Percentiles rank a stretch among this genome's conserved stretches.
Conservation (phyloP, 2,113 vertebrate species). For the Nerophis ophidion region DNA sequence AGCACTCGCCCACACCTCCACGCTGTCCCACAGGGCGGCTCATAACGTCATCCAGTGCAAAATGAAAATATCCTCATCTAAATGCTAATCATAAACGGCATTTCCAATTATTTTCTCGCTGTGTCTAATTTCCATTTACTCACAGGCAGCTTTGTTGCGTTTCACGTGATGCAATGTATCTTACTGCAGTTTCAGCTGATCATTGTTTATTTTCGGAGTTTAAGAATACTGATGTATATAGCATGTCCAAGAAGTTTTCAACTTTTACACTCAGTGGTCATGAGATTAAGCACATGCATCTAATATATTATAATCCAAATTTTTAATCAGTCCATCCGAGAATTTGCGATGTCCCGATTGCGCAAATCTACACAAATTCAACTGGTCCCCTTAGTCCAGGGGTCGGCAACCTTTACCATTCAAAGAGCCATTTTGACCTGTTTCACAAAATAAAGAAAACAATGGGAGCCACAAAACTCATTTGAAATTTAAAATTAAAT, state of each 20-base stretch:
- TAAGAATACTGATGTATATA: neutral
- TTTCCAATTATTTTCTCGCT: slow-evolving; percentile 54
- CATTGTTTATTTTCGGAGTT: slow-evolving; percentile 8
- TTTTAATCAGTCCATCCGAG: too few species aligned
- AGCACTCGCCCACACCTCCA: slow-evolving; percentile 42
- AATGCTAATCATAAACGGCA: slow-evolving; percentile 68
- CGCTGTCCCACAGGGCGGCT: slow-evolving; percentile 40
- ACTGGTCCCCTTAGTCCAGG: too few species aligned
- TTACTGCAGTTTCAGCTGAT: slow-evolving; percentile 2
- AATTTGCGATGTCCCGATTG: too few species aligned
- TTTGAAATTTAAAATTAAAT: too few species aligned
- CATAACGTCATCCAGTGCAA: slow-evolving; percentile 45
- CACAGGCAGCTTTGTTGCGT: slow-evolving; percentile 21
- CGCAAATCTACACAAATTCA: too few species aligned
- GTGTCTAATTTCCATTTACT: slow-evolving; percentile 52
- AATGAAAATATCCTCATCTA: slow-evolving; percentile 70
- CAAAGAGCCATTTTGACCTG: too few species aligned
- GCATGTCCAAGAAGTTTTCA: neutral
- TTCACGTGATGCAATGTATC: slow-evolving; percentile 19
- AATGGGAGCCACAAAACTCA: too few species aligned
- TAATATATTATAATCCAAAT: too few species aligned
- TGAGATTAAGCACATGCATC: too few species aligned
- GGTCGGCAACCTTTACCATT: too few species aligned
- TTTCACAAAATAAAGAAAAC: too few species aligned
- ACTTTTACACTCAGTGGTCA: too few species aligned